These are phyloP conservation scores for Dascillus cervinus DNA, from an alignment of 2,888 invertebrate species.

Conservation along the genomic window DNA sequence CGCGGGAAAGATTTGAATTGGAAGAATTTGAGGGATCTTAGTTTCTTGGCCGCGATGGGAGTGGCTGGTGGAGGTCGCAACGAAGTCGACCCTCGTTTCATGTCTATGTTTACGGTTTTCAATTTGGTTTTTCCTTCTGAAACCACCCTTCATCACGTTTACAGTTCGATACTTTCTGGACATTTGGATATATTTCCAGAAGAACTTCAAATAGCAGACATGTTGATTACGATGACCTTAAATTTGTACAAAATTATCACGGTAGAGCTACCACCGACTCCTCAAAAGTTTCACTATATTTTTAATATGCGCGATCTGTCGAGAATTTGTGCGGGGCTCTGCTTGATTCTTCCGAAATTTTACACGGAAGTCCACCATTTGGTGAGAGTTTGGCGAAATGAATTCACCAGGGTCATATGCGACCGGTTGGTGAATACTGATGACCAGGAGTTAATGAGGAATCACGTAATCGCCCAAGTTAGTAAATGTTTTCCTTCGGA, in stretches of 20 bases:
- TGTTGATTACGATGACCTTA: conserved; percentile 71
- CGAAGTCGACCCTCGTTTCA: conserved; percentile 83
- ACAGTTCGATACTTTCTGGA: conserved; percentile 70
- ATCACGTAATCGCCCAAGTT: conserved; percentile 54
- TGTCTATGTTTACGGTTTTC: conserved; percentile 83
- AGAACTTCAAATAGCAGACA: conserved; percentile 58
- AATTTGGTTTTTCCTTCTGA: conserved; percentile 81
- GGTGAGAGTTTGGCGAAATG: conserved; percentile 85
- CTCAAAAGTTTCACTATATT: conserved; percentile 90
- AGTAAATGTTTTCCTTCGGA: conserved; percentile 45
- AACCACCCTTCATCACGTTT: conserved; percentile 71
- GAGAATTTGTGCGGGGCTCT: conserved; percentile 68
- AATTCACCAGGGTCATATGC: conserved; percentile 78
- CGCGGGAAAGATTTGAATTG: conserved; percentile 82
- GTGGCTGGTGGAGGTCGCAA: conserved; percentile 85
- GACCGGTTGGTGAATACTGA: conserved; percentile 70
- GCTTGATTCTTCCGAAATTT: conserved; percentile 63
- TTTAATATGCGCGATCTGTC: conserved; percentile 90
- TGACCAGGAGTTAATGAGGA: conserved; percentile 57
- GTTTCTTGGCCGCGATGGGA: conserved; percentile 79
- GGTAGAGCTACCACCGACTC: conserved; percentile 78
- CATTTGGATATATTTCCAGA: conserved; percentile 65
- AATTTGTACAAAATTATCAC: conserved; percentile 74
- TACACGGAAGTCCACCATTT: conserved; percentile 64
- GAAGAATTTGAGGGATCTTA: conserved; percentile 78